Evolutionary conservation across 2,888 invertebrate genomes (phyloP), one percentile per base, ranked within the genome.

Genomic region (Cancer borealis): DNA sequence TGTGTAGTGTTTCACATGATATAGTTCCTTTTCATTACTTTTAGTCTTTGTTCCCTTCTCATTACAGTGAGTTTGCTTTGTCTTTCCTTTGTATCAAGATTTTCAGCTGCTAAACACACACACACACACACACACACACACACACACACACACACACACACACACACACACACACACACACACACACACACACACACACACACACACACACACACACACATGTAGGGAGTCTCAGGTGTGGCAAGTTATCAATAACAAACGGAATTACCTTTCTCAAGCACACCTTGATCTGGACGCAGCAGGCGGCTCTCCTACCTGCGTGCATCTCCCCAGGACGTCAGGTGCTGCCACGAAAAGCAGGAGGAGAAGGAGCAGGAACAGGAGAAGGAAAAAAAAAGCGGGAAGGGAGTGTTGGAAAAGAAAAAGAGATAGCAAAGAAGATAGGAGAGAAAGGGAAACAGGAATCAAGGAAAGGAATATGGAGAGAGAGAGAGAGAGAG

Each of bases 151-250:
- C n/a, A 66, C n/a, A 79, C 30, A 79, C 30, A 79, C 30, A 79
- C 30, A 79, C 30, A 79, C 30, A 79, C 79, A 79, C 79, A 79
- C 79, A 79, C 79, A 79, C 79, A 79, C 79, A 79, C 79, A 79
- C 79, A 79, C 79, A 79, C 79, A 79, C 79, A 79, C 79, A 79
- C 79, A 79, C 79, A 79, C 79, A 79, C 79, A 79, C 79, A 79
- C 79, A 79, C 79, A 79, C 79, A 79, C 30, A 79, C 79, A 79
- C 79, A 79, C 79, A 79, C 79, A 79, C 79, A 12, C 30, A 8
- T 12, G 12, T 26, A 30, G 30, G 12, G 79, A 79, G 30, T 12
- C 12, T 30, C 79, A 79, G 79, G 30, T 79, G 79, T 79, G 79
- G 79, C 79, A 30, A 79, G 79, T 79, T 79, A 79, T 79, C 79